Evolutionary conservation across 2,888 invertebrate species (phyloP), one percentile per base, ranked within the genome.

Genomic region (Bembecia ichneumoniformis): DNA sequence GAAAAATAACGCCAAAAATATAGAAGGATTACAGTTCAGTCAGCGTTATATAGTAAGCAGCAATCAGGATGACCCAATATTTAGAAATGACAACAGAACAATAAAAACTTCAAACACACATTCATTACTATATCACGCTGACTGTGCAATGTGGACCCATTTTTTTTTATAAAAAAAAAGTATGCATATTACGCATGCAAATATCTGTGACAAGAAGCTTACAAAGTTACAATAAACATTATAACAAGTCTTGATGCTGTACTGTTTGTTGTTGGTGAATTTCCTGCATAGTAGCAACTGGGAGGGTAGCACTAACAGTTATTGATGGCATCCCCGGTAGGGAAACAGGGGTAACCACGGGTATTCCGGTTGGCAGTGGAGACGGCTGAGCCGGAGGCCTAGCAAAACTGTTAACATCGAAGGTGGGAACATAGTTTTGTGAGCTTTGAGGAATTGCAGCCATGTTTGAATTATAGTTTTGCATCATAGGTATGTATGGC

Each of bases 301-400:
- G 92, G 58, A 92, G 71, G 15, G 91, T 91, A 14, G 93, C 92
- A 61, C 92, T 93, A 11, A 94, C 94, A 14, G 93, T 94, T 55
- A 94, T 91, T 10, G 94, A 92, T 15, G 94, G 94, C 93, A 94
- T 92, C 35, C 94, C 94, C 1, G 93, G 93, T 56, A 93, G 77
- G 11, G 91, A 90, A 45, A 93, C 90, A 0, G 93, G 92, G 0
- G 92, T 93, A 34, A 91, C 89, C 13, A 92, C 88, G 1, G 89
- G 82, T 34, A 86, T 61, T 3, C 83, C 82, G 10, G 68, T 66
- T 10, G 77, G 65, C 28, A 76, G 60, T 3, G 76, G 76, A 11
- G 80, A 83, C 1, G 74, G 78, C 55, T 77, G 78, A 46, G 81
- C 71, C 2, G 77, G 71, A 1, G 78, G 58, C 55, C 71, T 71